phyloP scores from a whole-genome alignment of 1,140 invertebrate species.

The Heliconius melpomene region DNA sequence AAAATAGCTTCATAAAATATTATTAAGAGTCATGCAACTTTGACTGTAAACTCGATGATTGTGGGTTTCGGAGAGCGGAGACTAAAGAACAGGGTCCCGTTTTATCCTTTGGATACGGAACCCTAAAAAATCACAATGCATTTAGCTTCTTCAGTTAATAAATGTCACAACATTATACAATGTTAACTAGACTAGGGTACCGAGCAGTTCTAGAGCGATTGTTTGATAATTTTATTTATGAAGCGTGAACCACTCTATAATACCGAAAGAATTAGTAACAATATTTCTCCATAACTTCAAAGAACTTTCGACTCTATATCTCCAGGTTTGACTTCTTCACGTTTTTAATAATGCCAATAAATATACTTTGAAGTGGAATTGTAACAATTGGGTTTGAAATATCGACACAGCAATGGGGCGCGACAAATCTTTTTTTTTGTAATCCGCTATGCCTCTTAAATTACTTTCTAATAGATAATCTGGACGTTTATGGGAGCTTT shows the following conservation, averaged over 20 bases:
- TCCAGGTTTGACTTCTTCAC: neutral
- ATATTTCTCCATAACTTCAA: neutral
- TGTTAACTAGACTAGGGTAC: conserved; percentile 62
- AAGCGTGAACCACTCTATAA: conserved; percentile 58
- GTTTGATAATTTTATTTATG: conserved; percentile 74
- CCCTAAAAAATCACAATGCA: neutral
- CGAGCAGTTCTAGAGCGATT: conserved; percentile 59
- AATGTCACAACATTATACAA: conserved; percentile 74
- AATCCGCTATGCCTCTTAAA: conserved; percentile 64
- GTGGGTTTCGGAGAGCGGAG: no score
- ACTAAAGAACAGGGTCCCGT: no score
- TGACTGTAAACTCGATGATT: no score
- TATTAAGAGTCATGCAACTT: no score
- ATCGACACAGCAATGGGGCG: conserved; percentile 54
- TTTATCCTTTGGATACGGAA: no score
- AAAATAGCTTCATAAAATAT: no score
- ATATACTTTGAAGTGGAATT: conserved; percentile 54
- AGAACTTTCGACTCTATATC: neutral
- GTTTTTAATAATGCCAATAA: conserved; percentile 47
- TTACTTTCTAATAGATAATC: conserved; percentile 62
- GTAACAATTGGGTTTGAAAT: conserved; percentile 67
- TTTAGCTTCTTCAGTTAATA: conserved; percentile 45
- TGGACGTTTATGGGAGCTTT: conserved; percentile 42
- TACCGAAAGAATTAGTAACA: conserved; percentile 39
- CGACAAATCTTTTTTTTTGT: conserved; percentile 62